Percentiles rank a stretch among this genome's conserved stretches.
These are phyloP conservation scores for Melinaea marsaeus DNA, from an alignment of 2,888 invertebrate genomes.

Conservation along the genomic window DNA sequence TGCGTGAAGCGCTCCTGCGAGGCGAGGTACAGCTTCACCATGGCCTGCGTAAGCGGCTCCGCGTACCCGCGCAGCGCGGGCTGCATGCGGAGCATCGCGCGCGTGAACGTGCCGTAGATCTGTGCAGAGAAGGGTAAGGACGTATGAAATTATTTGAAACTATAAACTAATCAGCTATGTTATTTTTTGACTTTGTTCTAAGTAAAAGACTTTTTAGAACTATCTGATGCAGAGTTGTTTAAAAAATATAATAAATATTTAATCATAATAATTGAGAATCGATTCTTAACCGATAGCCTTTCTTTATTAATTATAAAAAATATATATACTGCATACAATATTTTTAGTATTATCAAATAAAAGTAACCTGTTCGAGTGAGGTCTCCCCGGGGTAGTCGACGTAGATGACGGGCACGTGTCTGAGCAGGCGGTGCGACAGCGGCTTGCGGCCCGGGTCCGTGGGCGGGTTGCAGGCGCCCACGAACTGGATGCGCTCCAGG, in stretches of 20 bases:
- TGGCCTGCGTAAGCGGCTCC: conserved; percentile 97
- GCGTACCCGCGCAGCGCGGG: conserved; percentile 95
- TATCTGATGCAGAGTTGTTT: no score
- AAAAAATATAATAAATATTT: no score
- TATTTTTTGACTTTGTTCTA: no score
- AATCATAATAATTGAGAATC: no score
- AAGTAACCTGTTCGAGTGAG: conserved; percentile 90
- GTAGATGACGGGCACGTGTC: conserved; percentile 99
- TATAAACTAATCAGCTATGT: no score
- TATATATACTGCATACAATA: background rate
- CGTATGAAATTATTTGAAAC: no score
- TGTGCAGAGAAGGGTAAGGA: conserved; percentile 44
- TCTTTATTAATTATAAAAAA: no score
- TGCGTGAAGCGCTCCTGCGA: conserved; percentile 99
- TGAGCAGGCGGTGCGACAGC: conserved; percentile 88
- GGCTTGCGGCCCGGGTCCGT: conserved; percentile 99
- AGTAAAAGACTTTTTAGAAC: no score
- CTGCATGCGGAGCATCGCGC: conserved; percentile 97
- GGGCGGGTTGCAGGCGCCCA: conserved; percentile 99
- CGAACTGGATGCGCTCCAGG: conserved; percentile 98
- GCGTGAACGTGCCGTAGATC: conserved; percentile 99
- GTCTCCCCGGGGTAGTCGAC: conserved; percentile 99
- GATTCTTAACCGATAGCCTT: no score
- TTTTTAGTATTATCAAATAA: background rate
- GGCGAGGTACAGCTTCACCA: conserved; percentile 98